phyloP scores from a whole-genome alignment of 2,888 invertebrate genomes.

The Polydrusus tereticollis region DNA sequence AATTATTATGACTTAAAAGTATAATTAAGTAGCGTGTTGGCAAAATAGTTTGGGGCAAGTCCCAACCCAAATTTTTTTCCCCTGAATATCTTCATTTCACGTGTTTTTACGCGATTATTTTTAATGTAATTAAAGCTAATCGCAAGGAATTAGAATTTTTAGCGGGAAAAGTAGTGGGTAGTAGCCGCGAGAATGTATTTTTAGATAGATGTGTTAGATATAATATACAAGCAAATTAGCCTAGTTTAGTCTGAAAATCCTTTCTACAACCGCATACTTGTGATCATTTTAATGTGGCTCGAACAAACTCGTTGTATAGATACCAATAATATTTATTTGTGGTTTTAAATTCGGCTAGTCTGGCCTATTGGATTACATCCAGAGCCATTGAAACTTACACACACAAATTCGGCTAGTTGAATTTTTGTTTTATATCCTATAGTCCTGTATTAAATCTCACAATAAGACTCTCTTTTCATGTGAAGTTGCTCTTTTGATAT shows the following conservation, averaged over 20 bases:
- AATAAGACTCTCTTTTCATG: not conserved
- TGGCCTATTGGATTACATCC: no score
- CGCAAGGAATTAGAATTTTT: conserved; percentile 33
- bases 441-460: not conserved
- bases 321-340: conserved; percentile 7
- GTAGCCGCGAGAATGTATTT: conserved; percentile 42
- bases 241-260: conserved; percentile 43
- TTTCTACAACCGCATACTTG: conserved; percentile 37
- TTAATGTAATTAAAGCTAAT: conserved; percentile 38
- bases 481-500: conserved; percentile 18
- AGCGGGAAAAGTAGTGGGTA: conserved; percentile 35
- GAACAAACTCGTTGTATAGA: conserved; percentile 3
- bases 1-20: not conserved
- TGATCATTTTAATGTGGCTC: conserved; percentile 15
- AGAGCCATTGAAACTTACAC: no score
- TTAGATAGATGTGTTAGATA: conserved; percentile 47
- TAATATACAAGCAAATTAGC: conserved; percentile 43
- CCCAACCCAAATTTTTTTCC: not conserved
- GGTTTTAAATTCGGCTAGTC: conserved; percentile 4
- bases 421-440: no score
- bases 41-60: not conserved
- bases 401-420: no score
- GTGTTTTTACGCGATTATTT: conserved; percentile 19
- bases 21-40: not conserved
- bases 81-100: not conserved